Base-by-base conservation (phyloP, 2,888 invertebrate genomes). In the Noctua fimbriata region DNA sequence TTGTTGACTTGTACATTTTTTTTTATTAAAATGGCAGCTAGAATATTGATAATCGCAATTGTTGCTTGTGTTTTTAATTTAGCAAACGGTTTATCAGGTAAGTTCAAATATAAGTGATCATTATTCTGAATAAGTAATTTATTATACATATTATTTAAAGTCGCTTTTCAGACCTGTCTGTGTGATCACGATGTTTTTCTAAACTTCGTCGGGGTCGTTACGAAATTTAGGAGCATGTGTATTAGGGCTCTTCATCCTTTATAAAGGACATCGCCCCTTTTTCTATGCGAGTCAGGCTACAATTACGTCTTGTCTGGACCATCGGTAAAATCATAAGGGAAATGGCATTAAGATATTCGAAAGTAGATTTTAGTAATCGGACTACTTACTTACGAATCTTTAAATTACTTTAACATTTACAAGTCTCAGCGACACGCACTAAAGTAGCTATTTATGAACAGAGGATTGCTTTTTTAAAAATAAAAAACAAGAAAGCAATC, bases 21-120 rank as follows among this genome's bases (percentile, higher is more conserved):
- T 21, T 32, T n/a, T 1, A 65, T 21, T 36, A 86, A 70, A 67
- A 85, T 85, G 84, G 66, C 44, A 32, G 14, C 77, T 16, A 63
- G 41, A 74, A 28, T 87, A 63, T 74, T 86, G 1, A 7, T 84
- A 55, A 47, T 84, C 6, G 66, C 55, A 69, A 72, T 60, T 66
- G 67, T 69, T 2, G 55, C 71, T 58, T 70, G 32, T 63, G n/a
- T 76, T 36, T 21, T 83, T 21, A 74, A 66, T 67, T 52, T 77
- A 52, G 69, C 58, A 1, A 75, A 73, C 10, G 55, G 76, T 36
- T 1, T 28, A 24, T 7, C 69, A 28, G 84, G 85, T 85, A 66
- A 87, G 84, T 76, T 6, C 7, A 60, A 9, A 32, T 63, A 32
- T 36, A 36, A 32, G 32, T 63, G 10, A 65, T 21, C 18, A 63